phyloP scores from a whole-genome alignment of 2,113 vertebrate species.

The Ictalurus punctatus region DNA sequence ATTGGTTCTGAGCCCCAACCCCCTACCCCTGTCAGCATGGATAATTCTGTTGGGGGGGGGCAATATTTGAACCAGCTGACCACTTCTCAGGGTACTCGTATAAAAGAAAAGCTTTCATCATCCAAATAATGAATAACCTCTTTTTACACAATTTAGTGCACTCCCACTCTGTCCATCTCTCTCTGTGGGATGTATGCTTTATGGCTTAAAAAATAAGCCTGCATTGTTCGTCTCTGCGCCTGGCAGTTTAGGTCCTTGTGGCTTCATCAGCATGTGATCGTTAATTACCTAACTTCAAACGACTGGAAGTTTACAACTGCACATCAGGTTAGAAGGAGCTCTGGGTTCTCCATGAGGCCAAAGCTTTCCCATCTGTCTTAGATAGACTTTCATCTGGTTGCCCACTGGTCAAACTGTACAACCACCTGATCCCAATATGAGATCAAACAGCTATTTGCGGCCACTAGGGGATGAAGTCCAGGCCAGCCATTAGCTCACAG shows the following conservation, averaged over 20 bases:
- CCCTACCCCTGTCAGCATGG: not conserved
- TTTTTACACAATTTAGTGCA: not conserved
- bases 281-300: slow-evolving; percentile 14
- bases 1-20: not conserved
- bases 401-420: not conserved
- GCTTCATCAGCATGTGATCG: slow-evolving; percentile 1
- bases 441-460: slow-evolving; percentile 31
- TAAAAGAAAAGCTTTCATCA: not conserved
- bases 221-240: slow-evolving; percentile 2
- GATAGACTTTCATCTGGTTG: slow-evolving; percentile 15
- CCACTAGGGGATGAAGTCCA: not conserved
- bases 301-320: not conserved
- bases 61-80: not conserved
- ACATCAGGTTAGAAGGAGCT: not conserved
- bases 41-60: not conserved
- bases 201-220: slow-evolving; percentile 14
- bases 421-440: slow-evolving; percentile 27
- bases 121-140: slow-evolving; percentile 9
- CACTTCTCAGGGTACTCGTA: not conserved
- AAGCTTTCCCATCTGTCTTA: slow-evolving; percentile 13
- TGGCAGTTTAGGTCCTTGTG: not conserved
- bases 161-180: not conserved
- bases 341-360: not conserved
- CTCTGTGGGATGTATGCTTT: slow-evolving; percentile 12
- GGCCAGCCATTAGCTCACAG: not conserved